Evolutionary conservation across 2,113 vertebrate genomes (phyloP), one percentile per base, ranked within the genome.

Genomic region (Dascyllus trimaculatus): DNA sequence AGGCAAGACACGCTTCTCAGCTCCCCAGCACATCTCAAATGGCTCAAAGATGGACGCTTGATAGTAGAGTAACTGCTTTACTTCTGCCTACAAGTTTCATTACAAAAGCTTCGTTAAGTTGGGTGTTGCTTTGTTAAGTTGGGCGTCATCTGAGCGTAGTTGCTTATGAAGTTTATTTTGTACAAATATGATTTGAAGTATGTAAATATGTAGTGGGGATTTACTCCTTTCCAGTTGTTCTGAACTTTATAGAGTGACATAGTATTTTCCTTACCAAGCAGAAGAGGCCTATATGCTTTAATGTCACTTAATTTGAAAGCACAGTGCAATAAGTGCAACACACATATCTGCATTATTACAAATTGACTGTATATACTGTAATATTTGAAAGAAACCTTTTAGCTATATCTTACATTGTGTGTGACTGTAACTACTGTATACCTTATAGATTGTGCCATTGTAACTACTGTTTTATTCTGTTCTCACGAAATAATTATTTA

Each of bases 251-350:
- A 56, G 10, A 40, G 14, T 71, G 38, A 26, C 18, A 19, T 24
- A 11, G 22, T 38, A 43, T 72, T 29, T 59, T 18, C 14, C 4
- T 19, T 21, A 32, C 56, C 10, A 15, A 11, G 18, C 46, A 67
- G 13, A n/a, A 63, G 21, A n/a, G 58, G 21, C 18, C 4, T 66
- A 51, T 17, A 29, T 51, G 19, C 15, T 11, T 54, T 49, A 29
- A 38, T 43, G 63, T 53, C n/a, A 71, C 40, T 18, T 52, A 40
- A 56, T n/a, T 51, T 65, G 24, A 52, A 62, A 66, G 63, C 40
- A 51, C 25, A 43, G 75, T 85, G 65, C 79, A 87, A 82, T 82
- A 65, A 22, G 24, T 75, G 25, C 10, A 60, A 26, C 21, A 38
- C 11, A 1, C 38, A 18, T 40, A 2, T 71, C 21, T 0, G 9